Evolutionary conservation across 92 coral and sea anemone genomes (phyloP).

Genomic region (Siderastrea radians): DNA sequence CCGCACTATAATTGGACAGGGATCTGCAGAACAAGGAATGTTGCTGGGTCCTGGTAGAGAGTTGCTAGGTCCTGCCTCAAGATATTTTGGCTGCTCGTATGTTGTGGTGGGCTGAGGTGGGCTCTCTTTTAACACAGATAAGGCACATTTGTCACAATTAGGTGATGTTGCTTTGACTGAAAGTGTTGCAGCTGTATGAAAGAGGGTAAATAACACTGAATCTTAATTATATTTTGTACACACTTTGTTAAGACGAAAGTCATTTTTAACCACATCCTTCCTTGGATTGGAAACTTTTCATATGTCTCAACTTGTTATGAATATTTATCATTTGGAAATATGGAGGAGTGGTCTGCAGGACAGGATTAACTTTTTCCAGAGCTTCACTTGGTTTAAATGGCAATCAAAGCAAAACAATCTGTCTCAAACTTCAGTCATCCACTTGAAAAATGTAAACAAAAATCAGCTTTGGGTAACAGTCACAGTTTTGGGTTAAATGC

Average conservation of each 20-base stretch:
- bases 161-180: slow-evolving; percentile 80
- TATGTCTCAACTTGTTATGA: too few species aligned
- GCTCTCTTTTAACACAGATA: slow-evolving; percentile 69
- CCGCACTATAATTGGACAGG: slow-evolving; percentile 97
- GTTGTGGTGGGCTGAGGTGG: slow-evolving; percentile 66
- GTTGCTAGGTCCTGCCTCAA: slow-evolving; percentile 72
- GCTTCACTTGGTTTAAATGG: too few species aligned
- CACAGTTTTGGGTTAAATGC: too few species aligned
- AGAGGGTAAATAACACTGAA: background rate
- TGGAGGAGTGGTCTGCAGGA: too few species aligned
- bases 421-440: too few species aligned
- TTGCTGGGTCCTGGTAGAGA: slow-evolving; percentile 76
- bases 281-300: too few species aligned
- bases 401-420: too few species aligned
- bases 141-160: slow-evolving; percentile 70
- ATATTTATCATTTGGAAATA: too few species aligned
- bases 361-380: too few species aligned
- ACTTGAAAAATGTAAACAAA: too few species aligned
- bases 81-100: slow-evolving; percentile 72
- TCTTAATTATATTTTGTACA: background rate
- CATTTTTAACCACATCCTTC: too few species aligned
- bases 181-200: slow-evolving; percentile 78
- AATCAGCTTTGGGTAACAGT: too few species aligned
- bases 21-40: slow-evolving; percentile 98
- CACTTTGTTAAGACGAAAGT: background rate